Conservation (phyloP, 2,113 vertebrate species). For the Malurus alboscapulatus region DNA sequence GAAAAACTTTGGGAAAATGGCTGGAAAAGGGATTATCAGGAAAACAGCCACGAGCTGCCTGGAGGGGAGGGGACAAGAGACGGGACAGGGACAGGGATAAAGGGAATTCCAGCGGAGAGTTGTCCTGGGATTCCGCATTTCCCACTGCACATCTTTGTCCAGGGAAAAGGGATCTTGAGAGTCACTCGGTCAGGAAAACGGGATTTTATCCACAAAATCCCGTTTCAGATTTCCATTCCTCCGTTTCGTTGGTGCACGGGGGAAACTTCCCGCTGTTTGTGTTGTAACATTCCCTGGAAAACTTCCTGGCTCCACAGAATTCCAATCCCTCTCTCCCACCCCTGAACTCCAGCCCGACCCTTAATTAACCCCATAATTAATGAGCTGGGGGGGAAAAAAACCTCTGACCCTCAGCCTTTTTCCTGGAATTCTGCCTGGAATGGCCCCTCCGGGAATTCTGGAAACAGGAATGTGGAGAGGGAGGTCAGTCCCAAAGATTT, state of each 20-base stretch:
- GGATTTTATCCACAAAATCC: background rate
- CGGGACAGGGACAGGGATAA: background rate
- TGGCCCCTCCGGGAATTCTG: background rate
- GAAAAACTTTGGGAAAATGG: background rate
- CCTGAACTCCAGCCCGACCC: background rate
- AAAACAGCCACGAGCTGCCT: background rate
- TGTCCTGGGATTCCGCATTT: accelerated
- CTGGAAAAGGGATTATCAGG: background rate
- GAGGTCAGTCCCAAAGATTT: background rate
- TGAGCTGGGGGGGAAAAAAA: background rate
- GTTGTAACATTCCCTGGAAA: background rate
- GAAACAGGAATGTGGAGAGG: background rate
- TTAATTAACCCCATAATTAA: background rate
- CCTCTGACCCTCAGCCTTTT: background rate
- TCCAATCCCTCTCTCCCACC: background rate
- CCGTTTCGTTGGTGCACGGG: accelerated
- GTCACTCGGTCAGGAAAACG: background rate
- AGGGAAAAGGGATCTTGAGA: background rate
- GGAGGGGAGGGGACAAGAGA: accelerated
- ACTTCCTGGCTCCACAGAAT: background rate
- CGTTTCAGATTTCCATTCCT: background rate
- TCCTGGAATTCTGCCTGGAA: background rate
- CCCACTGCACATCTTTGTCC: accelerated
- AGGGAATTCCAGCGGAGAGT: background rate
- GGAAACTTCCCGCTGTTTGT: background rate